Evolutionary conservation across 2,797 vertebrate species (phyloP).

Genomic region (Danio tinwini): DNA sequence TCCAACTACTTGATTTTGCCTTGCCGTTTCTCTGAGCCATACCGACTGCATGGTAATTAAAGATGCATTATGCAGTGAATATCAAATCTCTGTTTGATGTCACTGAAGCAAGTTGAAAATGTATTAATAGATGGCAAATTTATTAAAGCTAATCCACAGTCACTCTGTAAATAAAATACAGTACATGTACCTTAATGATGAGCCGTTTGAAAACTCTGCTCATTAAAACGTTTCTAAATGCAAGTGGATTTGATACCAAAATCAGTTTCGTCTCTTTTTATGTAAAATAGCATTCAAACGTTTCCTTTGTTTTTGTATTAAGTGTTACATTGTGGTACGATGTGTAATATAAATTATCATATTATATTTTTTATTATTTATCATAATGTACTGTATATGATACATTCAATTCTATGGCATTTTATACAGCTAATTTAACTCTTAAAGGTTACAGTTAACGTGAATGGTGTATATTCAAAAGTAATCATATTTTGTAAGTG

Average conservation of each 20-base stretch:
- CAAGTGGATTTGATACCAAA: no score
- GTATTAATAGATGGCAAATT: conserved; percentile 14
- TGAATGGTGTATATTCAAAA: no score
- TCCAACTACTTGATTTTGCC: conserved; percentile 29
- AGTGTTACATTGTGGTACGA: no score
- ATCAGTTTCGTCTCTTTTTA: no score
- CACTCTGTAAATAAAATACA: background rate
- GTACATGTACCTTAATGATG: background rate
- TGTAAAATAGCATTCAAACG: no score
- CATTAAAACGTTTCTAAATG: background rate
- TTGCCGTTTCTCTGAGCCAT: background rate
- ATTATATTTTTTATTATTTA: background rate
- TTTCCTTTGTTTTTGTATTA: no score
- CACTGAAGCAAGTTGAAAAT: conserved; percentile 13
- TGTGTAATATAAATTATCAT: no score
- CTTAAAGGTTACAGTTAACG: no score
- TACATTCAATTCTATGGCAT: background rate
- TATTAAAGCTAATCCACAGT: conserved; percentile 3
- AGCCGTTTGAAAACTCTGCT: conserved; percentile 17
- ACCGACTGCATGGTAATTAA: conserved; percentile 29
- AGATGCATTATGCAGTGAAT: conserved; percentile 31
- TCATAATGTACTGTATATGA: no score
- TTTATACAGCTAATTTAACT: no score
- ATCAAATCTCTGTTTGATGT: conserved; percentile 38
- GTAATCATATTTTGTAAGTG: no score